Percentiles rank a stretch among this genome's conserved stretches.
These are phyloP conservation scores for Andinoacara biseriatus DNA, from an alignment of 2,113 vertebrate species.

Conservation along the genomic window DNA sequence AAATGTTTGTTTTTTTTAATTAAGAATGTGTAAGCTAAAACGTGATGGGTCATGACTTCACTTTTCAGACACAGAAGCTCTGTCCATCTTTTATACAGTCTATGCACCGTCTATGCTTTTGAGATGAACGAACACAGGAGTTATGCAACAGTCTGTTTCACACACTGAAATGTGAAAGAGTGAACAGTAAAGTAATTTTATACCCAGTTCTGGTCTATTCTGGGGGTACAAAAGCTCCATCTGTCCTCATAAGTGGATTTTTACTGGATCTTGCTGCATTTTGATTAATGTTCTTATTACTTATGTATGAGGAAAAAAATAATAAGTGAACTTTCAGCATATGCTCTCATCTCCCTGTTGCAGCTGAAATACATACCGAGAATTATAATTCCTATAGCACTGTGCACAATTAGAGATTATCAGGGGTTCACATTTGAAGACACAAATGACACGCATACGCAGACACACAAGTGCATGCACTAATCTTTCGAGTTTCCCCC, in stretches of 20 bases:
- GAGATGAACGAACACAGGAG: background rate
- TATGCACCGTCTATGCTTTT: background rate
- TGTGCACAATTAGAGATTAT: slow-evolving; percentile 69
- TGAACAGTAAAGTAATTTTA: slow-evolving; percentile 13
- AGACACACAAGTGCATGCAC: slow-evolving; percentile 36
- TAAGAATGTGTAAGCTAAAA: background rate
- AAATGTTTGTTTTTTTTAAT: background rate
- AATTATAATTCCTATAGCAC: slow-evolving; percentile 69
- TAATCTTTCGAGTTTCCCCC: slow-evolving; percentile 54
- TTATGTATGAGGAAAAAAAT: slow-evolving; percentile 64
- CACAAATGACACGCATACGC: slow-evolving; percentile 40
- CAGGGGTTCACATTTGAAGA: slow-evolving; percentile 60
- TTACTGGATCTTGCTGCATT: slow-evolving; percentile 50
- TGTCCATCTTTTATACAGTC: background rate
- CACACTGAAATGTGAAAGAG: background rate
- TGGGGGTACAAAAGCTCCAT: slow-evolving; percentile 35
- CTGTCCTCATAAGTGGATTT: slow-evolving; percentile 50
- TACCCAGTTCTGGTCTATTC: slow-evolving; percentile 28
- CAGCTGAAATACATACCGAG: slow-evolving; percentile 38
- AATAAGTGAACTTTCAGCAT: slow-evolving; percentile 55
- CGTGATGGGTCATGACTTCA: background rate
- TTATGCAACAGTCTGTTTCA: slow-evolving; percentile 32
- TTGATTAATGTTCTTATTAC: slow-evolving; percentile 67
- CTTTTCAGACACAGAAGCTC: background rate
- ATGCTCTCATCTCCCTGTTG: slow-evolving; percentile 43